phyloP scores from a whole-genome alignment of 2,113 vertebrate genomes.

The Microcebus tavaratra region DNA sequence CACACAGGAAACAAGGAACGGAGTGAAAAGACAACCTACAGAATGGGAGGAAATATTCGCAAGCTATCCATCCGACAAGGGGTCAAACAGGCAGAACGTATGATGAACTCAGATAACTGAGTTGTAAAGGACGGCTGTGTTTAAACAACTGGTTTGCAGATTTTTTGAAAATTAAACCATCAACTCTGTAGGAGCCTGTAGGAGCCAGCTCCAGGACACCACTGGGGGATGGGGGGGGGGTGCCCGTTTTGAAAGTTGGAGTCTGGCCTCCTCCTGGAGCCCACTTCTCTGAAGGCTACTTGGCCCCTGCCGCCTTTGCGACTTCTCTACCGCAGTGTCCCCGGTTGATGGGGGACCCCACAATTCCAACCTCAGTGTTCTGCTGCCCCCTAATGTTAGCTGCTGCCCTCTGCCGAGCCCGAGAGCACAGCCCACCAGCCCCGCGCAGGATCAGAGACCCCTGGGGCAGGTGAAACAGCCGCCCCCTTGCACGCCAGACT shows the following conservation, averaged over 20 bases:
- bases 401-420: neutral
- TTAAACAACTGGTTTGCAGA: neutral
- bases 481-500: neutral
- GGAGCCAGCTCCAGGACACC: neutral
- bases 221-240: no score
- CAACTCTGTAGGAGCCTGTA: rapidly evolving
- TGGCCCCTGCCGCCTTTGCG: rapidly evolving
- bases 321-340: neutral
- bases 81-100: neutral
- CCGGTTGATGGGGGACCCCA: no score
- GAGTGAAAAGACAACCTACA: neutral
- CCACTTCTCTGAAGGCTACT: neutral
- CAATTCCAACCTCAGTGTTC: neutral
- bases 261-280: neutral
- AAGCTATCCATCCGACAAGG: neutral
- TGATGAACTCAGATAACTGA: neutral
- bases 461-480: rapidly evolving
- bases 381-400: neutral
- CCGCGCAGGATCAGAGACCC: neutral
- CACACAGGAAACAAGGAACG: neutral
- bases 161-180: neutral
- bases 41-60: neutral
- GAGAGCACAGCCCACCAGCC: no score
- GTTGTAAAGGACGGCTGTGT: neutral
- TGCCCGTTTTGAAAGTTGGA: neutral